phyloP scores from a whole-genome alignment of 2,888 invertebrate genomes.

The Eremobia ochroleuca region DNA sequence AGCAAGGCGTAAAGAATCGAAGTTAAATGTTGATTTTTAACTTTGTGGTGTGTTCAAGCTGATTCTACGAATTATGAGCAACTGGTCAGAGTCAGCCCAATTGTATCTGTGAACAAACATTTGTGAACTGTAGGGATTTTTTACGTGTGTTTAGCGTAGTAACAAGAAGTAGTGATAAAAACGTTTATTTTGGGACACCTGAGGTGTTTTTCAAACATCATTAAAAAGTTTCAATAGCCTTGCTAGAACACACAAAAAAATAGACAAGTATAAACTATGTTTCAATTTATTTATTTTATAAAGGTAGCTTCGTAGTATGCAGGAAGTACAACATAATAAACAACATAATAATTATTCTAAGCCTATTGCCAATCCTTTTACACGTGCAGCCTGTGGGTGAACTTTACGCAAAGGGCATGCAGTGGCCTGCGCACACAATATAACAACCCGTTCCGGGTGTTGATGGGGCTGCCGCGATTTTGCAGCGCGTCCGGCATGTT shows the following conservation, averaged over 20 bases:
- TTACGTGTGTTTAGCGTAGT: slow-evolving; percentile 32
- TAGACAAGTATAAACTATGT: not conserved
- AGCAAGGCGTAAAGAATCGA: slow-evolving; percentile 43
- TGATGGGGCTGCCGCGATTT: too few species aligned
- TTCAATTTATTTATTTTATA: not conserved
- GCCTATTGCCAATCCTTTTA: too few species aligned
- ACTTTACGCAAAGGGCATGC: too few species aligned
- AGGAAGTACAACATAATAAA: too few species aligned
- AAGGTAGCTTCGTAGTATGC: too few species aligned
- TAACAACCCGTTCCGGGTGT: too few species aligned
- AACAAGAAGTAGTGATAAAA: slow-evolving; percentile 38
- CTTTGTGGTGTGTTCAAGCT: slow-evolving; percentile 38
- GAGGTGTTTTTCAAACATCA: slow-evolving; percentile 16
- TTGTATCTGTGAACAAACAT: slow-evolving; percentile 43
- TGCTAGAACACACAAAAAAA: not conserved
- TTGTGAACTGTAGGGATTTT: slow-evolving; percentile 37
- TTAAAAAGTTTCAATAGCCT: slow-evolving; percentile 17
- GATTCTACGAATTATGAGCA: slow-evolving; percentile 61
- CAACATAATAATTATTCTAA: too few species aligned
- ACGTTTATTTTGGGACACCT: slow-evolving; percentile 29
- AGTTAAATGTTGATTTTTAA: slow-evolving; percentile 66
- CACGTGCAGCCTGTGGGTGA: too few species aligned
- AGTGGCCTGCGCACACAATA: too few species aligned
- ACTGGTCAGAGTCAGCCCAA: slow-evolving; percentile 33
- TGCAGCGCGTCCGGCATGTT: too few species aligned